Evolutionary conservation across 2,888 invertebrate species (phyloP), one percentile per base, ranked within the genome.

Genomic region (Rhabditophanes sp.): DNA sequence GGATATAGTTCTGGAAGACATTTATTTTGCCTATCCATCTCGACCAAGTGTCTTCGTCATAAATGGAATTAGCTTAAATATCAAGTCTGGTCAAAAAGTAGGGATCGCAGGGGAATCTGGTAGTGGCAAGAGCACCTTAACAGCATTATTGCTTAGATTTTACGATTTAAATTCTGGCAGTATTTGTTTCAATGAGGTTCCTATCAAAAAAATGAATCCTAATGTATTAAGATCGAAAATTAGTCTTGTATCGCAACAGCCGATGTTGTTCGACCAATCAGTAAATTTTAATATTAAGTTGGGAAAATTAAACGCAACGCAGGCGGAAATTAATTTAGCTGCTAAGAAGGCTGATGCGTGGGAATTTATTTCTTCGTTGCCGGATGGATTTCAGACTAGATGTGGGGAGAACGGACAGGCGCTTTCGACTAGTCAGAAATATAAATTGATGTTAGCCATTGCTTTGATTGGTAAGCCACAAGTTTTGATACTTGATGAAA

Each of bases 1-100:
- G n/a, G n/a, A n/a, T n/a, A n/a, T n/a, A n/a, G n/a, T n/a, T n/a
- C n/a, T n/a, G n/a, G n/a, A n/a, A n/a, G n/a, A n/a, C n/a, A n/a
- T n/a, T n/a, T n/a, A n/a, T 71, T 84, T 84, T 68, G 74, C 76
- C 30, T 87, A 87, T 67, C 83, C 84, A 1, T 78, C 79, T 1
- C 74, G 84, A 14, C 74, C 75, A 24, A 78, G 61, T 35, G 48
- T 59, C 5, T 53, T 48, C 44, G 53, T 58, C 7, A 43, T 58
- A 5, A 46, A 47, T 29, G 50, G 48, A 1, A 37, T 60, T 8
- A 42, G 48, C 4, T 46, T 60, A 32, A 35, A 44, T 11, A 44
- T 60, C 4, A 43, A 42, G 12, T 55, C 57, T 15, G 60, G 60
- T 4, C 60, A 60, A 21, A 52, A 62, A 34, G 30, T 60, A 18